Conservation (phyloP, 2,113 vertebrate genomes). For the Sinocyclocheilus anshuiensis region DNA sequence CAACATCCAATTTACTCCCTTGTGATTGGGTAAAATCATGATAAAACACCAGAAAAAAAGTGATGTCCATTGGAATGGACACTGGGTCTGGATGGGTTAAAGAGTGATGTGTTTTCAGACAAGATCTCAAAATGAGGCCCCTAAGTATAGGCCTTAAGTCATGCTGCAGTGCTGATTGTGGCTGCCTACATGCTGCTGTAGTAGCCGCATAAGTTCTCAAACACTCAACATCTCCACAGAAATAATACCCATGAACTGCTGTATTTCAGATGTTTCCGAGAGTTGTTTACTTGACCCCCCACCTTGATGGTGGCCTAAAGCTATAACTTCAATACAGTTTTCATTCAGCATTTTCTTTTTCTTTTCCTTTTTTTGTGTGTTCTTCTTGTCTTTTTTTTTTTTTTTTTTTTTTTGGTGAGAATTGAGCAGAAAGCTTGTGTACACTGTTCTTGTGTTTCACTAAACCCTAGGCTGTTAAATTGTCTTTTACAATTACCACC, state of each 20-base stretch:
- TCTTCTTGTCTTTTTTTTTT: too few relatives aligned
- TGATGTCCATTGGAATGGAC: neutral
- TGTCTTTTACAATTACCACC: conserved; percentile 31
- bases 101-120: neutral
- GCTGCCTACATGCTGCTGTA: neutral
- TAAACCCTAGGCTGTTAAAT: neutral
- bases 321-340: conserved; percentile 15
- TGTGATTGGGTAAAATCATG: neutral
- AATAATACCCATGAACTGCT: neutral
- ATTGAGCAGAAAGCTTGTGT: neutral
- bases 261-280: conserved; percentile 11
- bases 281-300: neutral
- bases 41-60: neutral
- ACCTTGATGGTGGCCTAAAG: neutral
- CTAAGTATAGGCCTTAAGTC: neutral
- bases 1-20: neutral
- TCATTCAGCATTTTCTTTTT: conserved; percentile 13
- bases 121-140: neutral
- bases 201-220: neutral
- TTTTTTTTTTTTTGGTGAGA: too few relatives aligned
- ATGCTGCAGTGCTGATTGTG: neutral
- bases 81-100: neutral
- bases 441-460: neutral
- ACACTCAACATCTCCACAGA: neutral
- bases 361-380: too few relatives aligned